Evolutionary conservation across 2,797 vertebrate species (phyloP), one percentile per base, ranked within the genome.

Genomic region (Sorex maritimensis): DNA sequence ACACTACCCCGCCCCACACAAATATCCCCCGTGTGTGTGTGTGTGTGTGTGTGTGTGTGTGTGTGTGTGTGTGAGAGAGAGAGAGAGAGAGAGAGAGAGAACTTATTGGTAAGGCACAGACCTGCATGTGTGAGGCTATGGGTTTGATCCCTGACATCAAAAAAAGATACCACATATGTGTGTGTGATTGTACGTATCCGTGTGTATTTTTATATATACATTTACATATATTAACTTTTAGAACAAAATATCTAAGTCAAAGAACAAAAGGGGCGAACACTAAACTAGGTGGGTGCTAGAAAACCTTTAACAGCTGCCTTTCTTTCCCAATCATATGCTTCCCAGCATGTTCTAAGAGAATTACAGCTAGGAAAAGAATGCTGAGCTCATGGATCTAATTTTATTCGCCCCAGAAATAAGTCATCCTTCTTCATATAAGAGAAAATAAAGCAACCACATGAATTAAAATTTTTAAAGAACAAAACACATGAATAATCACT

Each of bases 351-450:
- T 92, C 80, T 80, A 92, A 95, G 67, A 88, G 67, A 86, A 81
- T 67, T 81, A 85, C 26, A 2, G 0, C 79, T 85, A 85, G 65
- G 72, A 93, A 96, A 95, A 90, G 44, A 93, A 95, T 79, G 79
- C 38, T 93, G 81, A 96, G 83, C 68, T 94, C 88, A 95, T 88
- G 77, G 38, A 88, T 84, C 95, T 95, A 95, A 96, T 95, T 96
- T 96, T 94, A 94, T 74, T 92, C 92, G 44, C n/a, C 91, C 65
- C 75, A 74, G 96, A 90, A 93, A 94, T 92, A 96, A 88, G 63
- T 74, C 86, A 94, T 77, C 52, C 19, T 12, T 92, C 30, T 93
- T 92, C 61, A 89, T 92, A 34, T 86, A 74, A 84, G 10, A 12
- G 2, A 10, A 28, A 81, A 77, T 11, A 75, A 74, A 41, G 5